Base-by-base conservation (phyloP, 2,888 invertebrate genomes). In the Apoda limacodes region DNA sequence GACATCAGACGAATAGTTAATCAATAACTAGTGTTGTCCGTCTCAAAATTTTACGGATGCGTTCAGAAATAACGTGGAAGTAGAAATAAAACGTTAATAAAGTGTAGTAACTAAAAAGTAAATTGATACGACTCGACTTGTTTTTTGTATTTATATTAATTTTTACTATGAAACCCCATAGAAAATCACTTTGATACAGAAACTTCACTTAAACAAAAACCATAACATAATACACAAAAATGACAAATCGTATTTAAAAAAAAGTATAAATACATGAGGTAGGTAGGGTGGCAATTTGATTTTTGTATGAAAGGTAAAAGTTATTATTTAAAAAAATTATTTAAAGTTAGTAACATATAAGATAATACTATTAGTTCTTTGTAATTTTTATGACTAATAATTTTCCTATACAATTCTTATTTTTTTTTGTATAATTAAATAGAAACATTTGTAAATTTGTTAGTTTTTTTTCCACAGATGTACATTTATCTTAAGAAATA, bases 61-160 rank as follows among this genome's bases (percentile, higher is more conserved):
- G 21, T 28, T 28, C 21, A 21, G 28, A 28, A 28, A 20, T 28
- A 12, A 28, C 13, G 21, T 4, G 13, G 13, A 28, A 28, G 28
- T 28, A 28, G 28, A 28, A 28, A 20, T 28, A 28, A 28, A 28
- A 12, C 27, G 27, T 28, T 21, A 28, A 20, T 28, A 20, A 24
- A 10, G n/a, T n/a, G n/a, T n/a, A 19, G 9, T 19, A 19, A 19
- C 19, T 19, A 19, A 19, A 19, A 6, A 19, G 19, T 19, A 19
- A 19, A 19, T 19, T 13, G 9, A 9, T n/a, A 9, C 24, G 24
- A 24, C 13, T 24, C 24, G 14, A 14, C 14, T 28, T 28, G 28
- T 28, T 28, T 21, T 28, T 20, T 13, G 11, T 12, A 12, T 28
- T 20, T 28, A 20, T 21, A 28, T 28, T 28, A 13, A 12, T 9